Evolutionary conservation across 2,797 vertebrate genomes (phyloP).

Genomic region (Siniperca obscura): DNA sequence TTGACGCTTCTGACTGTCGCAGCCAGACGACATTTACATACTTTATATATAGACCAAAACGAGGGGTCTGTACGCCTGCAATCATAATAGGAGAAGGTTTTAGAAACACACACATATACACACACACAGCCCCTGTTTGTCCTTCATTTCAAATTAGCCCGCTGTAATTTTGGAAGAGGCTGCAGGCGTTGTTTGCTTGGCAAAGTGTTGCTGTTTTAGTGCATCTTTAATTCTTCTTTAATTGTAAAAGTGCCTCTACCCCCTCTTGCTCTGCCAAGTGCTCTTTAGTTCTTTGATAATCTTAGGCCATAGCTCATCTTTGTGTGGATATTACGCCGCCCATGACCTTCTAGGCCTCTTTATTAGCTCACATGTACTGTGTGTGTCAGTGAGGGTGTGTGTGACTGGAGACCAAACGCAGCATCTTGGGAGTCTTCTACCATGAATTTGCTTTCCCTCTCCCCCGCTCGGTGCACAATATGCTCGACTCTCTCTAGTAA

Average conservation of each 20-base stretch:
- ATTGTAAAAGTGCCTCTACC: slow-evolving; percentile 75
- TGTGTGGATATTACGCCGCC: slow-evolving; percentile 68
- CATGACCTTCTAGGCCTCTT: slow-evolving; percentile 76
- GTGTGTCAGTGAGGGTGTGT: slow-evolving; percentile 24
- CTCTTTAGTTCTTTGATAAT: slow-evolving; percentile 82
- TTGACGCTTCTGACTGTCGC: slow-evolving; percentile 89
- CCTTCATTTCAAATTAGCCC: slow-evolving; percentile 88
- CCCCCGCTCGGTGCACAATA: not conserved
- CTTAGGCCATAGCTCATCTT: slow-evolving; percentile 73
- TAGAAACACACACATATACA: slow-evolving; percentile 66
- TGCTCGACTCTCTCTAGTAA: slow-evolving; percentile 51
- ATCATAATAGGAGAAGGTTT: slow-evolving; percentile 84
- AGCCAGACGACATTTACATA: slow-evolving; percentile 89
- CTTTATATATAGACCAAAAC: slow-evolving; percentile 87
- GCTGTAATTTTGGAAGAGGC: slow-evolving; percentile 87
- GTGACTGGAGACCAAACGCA: slow-evolving; percentile 30
- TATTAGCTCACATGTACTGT: slow-evolving; percentile 65
- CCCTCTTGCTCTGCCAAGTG: slow-evolving; percentile 74
- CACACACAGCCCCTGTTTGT: slow-evolving; percentile 80
- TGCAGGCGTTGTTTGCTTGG: slow-evolving; percentile 87
- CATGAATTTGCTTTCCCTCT: slow-evolving; percentile 3
- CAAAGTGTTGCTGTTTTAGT: slow-evolving; percentile 86
- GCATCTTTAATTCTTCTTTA: slow-evolving; percentile 86
- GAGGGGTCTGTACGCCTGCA: slow-evolving; percentile 79
- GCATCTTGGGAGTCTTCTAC: slow-evolving; percentile 47